Conservation (phyloP, 2,888 invertebrate genomes). For the Odontothrips loti region DNA sequence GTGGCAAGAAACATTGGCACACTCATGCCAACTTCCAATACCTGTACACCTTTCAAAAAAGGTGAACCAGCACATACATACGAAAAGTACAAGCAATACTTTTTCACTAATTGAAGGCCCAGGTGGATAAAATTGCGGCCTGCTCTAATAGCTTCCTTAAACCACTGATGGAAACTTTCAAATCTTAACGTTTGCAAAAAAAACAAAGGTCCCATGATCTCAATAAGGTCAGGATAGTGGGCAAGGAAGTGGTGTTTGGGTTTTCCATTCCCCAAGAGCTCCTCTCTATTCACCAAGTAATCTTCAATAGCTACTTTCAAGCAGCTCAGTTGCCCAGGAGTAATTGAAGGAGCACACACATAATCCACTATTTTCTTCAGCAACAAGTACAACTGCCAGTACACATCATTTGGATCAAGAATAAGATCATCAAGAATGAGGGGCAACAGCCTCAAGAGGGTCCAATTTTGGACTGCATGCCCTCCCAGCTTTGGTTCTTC, state of each 20-base stretch:
- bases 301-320: neutral
- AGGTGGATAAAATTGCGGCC: too few relatives aligned
- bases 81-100: too few relatives aligned
- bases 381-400: neutral
- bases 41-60: too few relatives aligned
- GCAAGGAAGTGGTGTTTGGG: neutral
- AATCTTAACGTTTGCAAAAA: neutral
- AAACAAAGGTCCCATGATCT: neutral
- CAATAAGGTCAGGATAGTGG: neutral
- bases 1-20: too few relatives aligned
- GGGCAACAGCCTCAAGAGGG: neutral
- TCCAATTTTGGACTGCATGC: neutral
- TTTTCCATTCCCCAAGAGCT: too few relatives aligned
- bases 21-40: too few relatives aligned
- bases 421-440: neutral
- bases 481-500: neutral
- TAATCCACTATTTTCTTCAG: neutral
- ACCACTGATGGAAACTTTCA: too few relatives aligned
- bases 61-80: too few relatives aligned
- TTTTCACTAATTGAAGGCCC: too few relatives aligned
- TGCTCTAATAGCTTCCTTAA: too few relatives aligned
- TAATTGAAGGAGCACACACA: neutral
- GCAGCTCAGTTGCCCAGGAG: neutral
- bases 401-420: neutral
- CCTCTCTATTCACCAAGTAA: neutral